A percentile compares a stretch with the other conserved stretches of the same genome.
phyloP scores from a whole-genome alignment of 2,113 vertebrate genomes.

The Empidonax alnorum region DNA sequence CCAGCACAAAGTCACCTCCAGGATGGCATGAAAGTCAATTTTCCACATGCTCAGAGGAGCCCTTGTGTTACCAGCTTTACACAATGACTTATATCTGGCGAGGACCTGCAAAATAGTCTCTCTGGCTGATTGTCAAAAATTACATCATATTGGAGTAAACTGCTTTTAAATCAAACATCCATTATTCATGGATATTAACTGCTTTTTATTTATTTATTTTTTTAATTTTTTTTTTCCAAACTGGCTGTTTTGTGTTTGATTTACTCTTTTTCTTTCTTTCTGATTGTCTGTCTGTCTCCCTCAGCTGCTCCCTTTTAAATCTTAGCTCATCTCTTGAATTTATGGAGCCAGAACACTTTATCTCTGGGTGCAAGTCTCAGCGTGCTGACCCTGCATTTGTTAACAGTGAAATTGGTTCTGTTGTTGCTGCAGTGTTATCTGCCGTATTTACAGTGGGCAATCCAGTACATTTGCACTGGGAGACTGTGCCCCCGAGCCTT shows the following conservation, averaged over 20 bases:
- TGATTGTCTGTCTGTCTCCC: conserved; percentile 60
- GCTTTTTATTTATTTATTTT: conserved; percentile 67
- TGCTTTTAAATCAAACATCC: conserved; percentile 86
- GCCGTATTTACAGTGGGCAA: conserved; percentile 42
- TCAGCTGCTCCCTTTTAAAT: conserved; percentile 65
- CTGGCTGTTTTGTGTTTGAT: conserved; percentile 76
- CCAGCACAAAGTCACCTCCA: conserved; percentile 74
- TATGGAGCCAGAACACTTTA: conserved; percentile 66
- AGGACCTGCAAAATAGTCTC: conserved; percentile 84
- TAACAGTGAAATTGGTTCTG: conserved; percentile 12
- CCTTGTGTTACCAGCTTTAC: conserved; percentile 60
- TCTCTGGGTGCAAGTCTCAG: conserved; percentile 12
- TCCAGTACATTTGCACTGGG: neutral
- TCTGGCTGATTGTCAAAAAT: conserved; percentile 91
- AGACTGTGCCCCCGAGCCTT: neutral
- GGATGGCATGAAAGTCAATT: conserved; percentile 72
- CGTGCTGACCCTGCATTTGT: conserved; percentile 55
- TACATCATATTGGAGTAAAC: conserved; percentile 91
- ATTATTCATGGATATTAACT: conserved; percentile 89
- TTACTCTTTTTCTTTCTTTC: conserved; percentile 73
- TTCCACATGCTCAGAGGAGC: conserved; percentile 64
- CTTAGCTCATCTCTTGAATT: conserved; percentile 79
- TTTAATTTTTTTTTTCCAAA: conserved; percentile 11
- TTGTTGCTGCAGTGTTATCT: conserved; percentile 5
- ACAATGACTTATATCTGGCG: conserved; percentile 87